Evolutionary conservation across 1,140 invertebrate species (phyloP), one percentile per base, ranked within the genome.

Genomic region (Vanessa atalanta): DNA sequence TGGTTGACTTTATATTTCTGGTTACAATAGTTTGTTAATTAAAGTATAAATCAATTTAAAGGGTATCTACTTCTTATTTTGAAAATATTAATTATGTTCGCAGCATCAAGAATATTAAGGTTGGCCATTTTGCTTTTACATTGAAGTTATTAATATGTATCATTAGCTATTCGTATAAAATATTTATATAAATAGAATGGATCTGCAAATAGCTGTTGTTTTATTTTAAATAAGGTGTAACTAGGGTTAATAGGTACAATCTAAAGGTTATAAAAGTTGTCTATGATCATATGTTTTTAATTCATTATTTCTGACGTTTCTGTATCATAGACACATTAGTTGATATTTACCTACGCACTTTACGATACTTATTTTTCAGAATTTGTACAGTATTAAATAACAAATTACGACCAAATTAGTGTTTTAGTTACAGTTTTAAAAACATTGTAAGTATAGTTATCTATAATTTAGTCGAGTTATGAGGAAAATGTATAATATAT

Each of bases 81-180:
- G 20, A 57, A 57, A 23, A 57, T 61, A 57, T 53, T 37, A 67
- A 61, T 64, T 63, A 84, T 84, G 80, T 77, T 76, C 26, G 73
- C 73, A 64, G 66, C 79, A 23, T 77, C 80, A 13, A 79, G 81
- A 77, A 75, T 84, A 61, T 78, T 84, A 74, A 80, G 80, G 83
- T 80, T 43, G 43, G 77, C 70, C 47, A 16, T 70, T 65, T 16
- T 23, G 16, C 11, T 65, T 65, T 16, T 64, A 16, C 20, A 61
- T 12, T 43, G 57, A 47, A 55, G 23, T 74, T 64, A 50, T 16
- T 71, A 15, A 48, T 20, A 61, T 26, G 2, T 43, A 14, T 65
- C 20, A 0, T 43, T 65, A 53, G 50, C 7, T 4, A 37, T 37
- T 7, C 2, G 31, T 37, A 43, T 11, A 43, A 43, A 8, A 5